phyloP scores from a whole-genome alignment of 2,888 invertebrate species.

The Dolichopus griseipennis region DNA sequence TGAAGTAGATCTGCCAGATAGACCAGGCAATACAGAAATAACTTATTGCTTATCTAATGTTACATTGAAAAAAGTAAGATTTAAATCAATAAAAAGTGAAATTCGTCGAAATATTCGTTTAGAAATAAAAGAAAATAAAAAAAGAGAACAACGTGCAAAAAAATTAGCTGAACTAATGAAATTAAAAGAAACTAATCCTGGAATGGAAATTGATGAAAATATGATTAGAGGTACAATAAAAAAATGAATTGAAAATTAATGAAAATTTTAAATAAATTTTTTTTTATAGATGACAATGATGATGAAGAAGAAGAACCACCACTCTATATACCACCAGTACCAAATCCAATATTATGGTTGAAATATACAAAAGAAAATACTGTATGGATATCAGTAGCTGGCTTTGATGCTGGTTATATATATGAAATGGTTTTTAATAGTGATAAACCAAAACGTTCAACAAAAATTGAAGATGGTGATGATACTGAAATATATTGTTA shows the following conservation, averaged over 20 bases:
- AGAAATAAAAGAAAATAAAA: conserved; percentile 46
- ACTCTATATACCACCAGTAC: conserved; percentile 48
- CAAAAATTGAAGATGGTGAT: conserved; percentile 46
- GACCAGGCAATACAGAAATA: conserved; percentile 44
- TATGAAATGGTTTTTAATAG: conserved; percentile 50
- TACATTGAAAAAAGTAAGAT: conserved; percentile 41
- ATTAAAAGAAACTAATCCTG: conserved; percentile 50
- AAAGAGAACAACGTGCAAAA: conserved; percentile 46
- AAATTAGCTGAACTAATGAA: conserved; percentile 52
- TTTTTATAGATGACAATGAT: conserved; percentile 50
- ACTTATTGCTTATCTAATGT: conserved; percentile 42
- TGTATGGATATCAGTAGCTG: conserved; percentile 55
- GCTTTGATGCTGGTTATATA: conserved; percentile 58
- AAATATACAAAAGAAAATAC: conserved; percentile 47
- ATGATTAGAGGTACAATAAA: conserved; percentile 48
- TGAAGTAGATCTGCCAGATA: conserved; percentile 44
- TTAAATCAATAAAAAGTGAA: conserved; percentile 52
- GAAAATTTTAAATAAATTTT: conserved; percentile 5
- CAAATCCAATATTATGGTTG: conserved; percentile 52
- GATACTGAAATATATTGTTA: conserved; percentile 51
- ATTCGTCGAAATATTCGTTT: conserved; percentile 53
- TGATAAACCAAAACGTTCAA: conserved; percentile 43
- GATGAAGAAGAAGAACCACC: conserved; percentile 48
- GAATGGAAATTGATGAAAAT: conserved; percentile 52
- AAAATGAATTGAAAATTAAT: not conserved